phyloP scores from a whole-genome alignment of 2,113 vertebrate genomes.

The Thinocorus orbignyianus region DNA sequence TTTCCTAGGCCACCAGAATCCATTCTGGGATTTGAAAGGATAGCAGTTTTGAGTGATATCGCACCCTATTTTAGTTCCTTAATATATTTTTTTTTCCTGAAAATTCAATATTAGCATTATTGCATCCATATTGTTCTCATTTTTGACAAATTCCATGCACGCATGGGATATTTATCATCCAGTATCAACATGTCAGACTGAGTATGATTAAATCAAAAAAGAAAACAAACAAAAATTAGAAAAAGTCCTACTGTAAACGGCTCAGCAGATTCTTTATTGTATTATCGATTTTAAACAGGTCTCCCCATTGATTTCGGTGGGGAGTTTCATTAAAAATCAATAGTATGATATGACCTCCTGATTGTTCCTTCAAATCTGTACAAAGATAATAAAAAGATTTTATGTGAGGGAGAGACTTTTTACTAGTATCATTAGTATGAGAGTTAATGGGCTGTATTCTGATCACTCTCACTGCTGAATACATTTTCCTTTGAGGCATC shows the following conservation, averaged over 20 bases:
- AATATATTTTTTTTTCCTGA: neutral
- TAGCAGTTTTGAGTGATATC: neutral
- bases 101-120: neutral
- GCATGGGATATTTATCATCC: neutral
- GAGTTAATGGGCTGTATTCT: neutral
- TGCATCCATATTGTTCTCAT: neutral
- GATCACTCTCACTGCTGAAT: neutral
- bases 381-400: neutral
- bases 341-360: neutral
- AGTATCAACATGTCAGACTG: neutral
- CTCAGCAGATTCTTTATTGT: neutral
- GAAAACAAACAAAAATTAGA: neutral
- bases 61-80: neutral
- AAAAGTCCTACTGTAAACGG: neutral
- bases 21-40: neutral
- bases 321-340: neutral
- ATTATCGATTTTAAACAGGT: neutral
- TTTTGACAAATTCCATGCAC: neutral
- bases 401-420: neutral
- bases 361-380: neutral
- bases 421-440: neutral
- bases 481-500: neutral
- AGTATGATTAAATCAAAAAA: conserved; percentile 3
- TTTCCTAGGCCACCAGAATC: neutral
- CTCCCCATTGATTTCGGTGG: neutral